A percentile compares a stretch with the other conserved stretches of the same genome.
These are phyloP conservation scores for Oreochromis grahami DNA, from an alignment of 2,797 vertebrate species.

Conservation along the genomic window DNA sequence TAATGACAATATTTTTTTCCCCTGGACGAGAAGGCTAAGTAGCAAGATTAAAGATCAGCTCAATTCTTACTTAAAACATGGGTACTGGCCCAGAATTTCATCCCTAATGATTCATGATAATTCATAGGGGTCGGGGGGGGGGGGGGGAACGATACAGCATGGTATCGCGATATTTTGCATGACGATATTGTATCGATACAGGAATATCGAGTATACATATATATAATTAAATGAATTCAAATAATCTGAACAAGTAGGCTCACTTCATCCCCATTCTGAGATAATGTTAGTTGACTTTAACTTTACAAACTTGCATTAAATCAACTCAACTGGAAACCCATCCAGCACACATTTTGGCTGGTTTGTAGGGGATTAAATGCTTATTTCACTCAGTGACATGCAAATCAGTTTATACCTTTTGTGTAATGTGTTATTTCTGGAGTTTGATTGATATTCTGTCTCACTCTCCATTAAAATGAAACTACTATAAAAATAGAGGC, in stretches of 20 bases:
- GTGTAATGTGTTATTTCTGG: background rate
- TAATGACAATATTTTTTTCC: background rate
- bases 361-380: background rate
- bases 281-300: background rate
- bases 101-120: background rate
- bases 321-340: background rate
- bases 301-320: background rate
- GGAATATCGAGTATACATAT: background rate
- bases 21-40: background rate
- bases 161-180: too few relatives aligned
- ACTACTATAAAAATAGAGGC: background rate
- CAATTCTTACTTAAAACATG: background rate
- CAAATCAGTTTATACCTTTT: background rate
- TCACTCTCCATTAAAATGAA: background rate
- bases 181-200: background rate
- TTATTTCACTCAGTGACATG: background rate
- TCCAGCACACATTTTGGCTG: background rate
- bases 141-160: too few relatives aligned
- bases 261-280: background rate
- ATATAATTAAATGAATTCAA: background rate
- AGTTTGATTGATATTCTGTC: background rate
- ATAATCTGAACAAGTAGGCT: background rate
- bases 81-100: background rate
- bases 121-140: too few relatives aligned
- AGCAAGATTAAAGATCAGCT: background rate